These are phyloP conservation scores for Temnothorax curvispinosus DNA, from an alignment of 1,140 invertebrate genomes.

Conservation along the genomic window DNA sequence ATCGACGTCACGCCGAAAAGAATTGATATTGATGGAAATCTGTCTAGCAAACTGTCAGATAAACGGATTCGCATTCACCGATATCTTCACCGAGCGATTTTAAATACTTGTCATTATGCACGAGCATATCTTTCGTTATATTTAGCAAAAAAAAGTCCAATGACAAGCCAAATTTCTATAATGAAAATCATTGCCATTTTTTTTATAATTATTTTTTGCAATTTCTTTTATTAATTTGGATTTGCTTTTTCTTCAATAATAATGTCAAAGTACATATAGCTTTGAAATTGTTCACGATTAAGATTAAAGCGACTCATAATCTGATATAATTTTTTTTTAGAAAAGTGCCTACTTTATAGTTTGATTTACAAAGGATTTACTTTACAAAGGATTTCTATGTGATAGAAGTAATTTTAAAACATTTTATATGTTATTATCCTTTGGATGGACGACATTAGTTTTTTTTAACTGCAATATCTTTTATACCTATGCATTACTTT, in stretches of 20 bases:
- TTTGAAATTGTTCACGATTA: slow-evolving; percentile 11
- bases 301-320: background rate
- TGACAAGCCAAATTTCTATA: background rate
- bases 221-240: background rate
- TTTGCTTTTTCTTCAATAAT: background rate
- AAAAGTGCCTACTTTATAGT: background rate
- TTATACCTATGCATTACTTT: background rate
- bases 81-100: background rate
- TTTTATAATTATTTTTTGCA: background rate
- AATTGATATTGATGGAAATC: slow-evolving; percentile 27
- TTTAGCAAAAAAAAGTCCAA: background rate
- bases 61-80: background rate
- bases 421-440: background rate
- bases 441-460: background rate
- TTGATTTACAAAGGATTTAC: background rate
- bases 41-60: background rate
- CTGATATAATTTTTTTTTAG: background rate
- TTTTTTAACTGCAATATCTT: background rate
- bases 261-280: background rate
- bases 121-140: background rate
- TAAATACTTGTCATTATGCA: background rate
- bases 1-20: background rate
- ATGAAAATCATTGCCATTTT: background rate
- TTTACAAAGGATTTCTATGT: background rate
- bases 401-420: background rate